Evolutionary conservation across 2,888 invertebrate species (phyloP).

Genomic region (Synanthedon vespiformis): DNA sequence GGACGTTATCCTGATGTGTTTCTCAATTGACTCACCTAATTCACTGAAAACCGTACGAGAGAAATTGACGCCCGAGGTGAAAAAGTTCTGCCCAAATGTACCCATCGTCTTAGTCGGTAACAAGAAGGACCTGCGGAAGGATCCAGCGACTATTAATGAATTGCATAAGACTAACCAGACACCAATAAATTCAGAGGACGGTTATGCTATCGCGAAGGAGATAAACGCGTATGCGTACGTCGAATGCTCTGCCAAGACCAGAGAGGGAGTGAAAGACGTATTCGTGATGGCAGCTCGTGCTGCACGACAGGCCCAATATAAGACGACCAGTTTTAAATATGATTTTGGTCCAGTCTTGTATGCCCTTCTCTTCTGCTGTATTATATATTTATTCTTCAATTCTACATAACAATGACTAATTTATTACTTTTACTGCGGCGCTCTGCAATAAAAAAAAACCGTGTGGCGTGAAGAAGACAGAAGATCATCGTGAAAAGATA

Average conservation of each 20-base stretch:
- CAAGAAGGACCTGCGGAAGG: constrained; percentile 96
- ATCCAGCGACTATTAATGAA: constrained; percentile 93
- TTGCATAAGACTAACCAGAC: constrained; percentile 98
- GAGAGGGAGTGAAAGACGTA: constrained; percentile 98
- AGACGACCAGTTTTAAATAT: constrained; percentile 76
- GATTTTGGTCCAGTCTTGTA: no score
- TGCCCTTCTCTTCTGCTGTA: no score
- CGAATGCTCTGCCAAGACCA: constrained; percentile 99
- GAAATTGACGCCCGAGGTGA: constrained; percentile 99
- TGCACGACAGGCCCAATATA: constrained; percentile 96
- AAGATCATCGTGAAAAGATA: no score
- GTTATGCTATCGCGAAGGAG: constrained; percentile 97
- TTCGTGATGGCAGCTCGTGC: constrained; percentile 99
- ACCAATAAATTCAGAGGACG: constrained; percentile 97
- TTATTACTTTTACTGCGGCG: no score
- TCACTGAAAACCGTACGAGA: constrained; percentile 99
- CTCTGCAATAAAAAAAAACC: no score
- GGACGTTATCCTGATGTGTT: constrained; percentile 99
- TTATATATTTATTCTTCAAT: no score
- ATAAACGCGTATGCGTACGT: constrained; percentile 98
- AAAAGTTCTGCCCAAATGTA: constrained; percentile 99
- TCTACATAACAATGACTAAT: no score
- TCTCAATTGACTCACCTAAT: constrained; percentile 98
- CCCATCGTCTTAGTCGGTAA: constrained; percentile 99
- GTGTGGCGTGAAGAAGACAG: no score